Conservation (phyloP, 2,888 invertebrate species). For the Drosophila basisetae region DNA sequence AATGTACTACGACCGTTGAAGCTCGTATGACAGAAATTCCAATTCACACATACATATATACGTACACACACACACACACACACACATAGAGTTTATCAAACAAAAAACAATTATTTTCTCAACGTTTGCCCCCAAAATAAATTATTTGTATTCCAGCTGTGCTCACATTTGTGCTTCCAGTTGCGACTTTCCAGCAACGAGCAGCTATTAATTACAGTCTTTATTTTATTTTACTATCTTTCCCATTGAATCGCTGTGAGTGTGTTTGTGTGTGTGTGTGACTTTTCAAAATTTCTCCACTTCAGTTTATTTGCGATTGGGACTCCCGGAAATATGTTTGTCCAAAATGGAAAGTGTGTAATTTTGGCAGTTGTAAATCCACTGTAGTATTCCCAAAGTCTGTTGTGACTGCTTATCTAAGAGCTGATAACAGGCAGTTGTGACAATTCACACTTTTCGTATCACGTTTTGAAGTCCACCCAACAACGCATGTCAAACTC, state of each 20-base stretch:
- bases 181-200: conserved; percentile 50
- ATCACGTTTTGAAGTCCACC: conserved; percentile 53
- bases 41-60: conserved; percentile 16
- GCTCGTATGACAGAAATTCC: conserved; percentile 42
- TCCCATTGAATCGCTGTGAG: conserved; percentile 12
- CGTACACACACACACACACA: conserved; percentile 11
- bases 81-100: conserved; percentile 51
- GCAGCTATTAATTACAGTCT: conserved; percentile 44
- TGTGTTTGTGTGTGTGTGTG: conserved; percentile 24
- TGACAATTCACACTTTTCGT: conserved; percentile 48
- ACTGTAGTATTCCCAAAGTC: conserved; percentile 5
- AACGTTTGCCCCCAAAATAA: conserved; percentile 40
- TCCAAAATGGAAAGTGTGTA: conserved; percentile 6
- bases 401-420: conserved; percentile 50
- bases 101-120: conserved; percentile 56
- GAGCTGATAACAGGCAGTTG: conserved; percentile 56
- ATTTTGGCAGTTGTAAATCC: conserved; percentile 16
- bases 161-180: conserved; percentile 34
- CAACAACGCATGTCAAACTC: conserved; percentile 9
- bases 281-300: conserved; percentile 24
- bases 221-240: conserved; percentile 31
- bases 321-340: conserved; percentile 5
- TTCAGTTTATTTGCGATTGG: conserved; percentile 9
- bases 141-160: conserved; percentile 52
- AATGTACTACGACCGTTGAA: conserved; percentile 38